A percentile compares a stretch with the other conserved stretches of the same genome.
These are phyloP conservation scores for Mesorhabditis spiculigera DNA, from an alignment of 2,888 invertebrate species.

Conservation along the genomic window DNA sequence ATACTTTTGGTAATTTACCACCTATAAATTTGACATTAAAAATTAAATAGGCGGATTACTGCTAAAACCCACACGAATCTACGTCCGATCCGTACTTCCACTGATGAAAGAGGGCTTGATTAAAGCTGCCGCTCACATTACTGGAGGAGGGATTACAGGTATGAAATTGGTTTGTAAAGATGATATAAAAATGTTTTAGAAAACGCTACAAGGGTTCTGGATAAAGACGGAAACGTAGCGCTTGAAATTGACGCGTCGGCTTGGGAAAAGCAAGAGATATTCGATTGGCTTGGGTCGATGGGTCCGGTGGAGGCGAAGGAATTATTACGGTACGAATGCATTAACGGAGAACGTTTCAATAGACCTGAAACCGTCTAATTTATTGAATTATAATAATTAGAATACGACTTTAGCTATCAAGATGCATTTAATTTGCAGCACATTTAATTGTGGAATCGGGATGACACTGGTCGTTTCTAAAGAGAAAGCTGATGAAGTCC, in stretches of 20 bases:
- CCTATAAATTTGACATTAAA: too few relatives aligned
- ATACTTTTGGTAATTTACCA: conserved; percentile 20
- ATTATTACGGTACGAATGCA: conserved; percentile 68
- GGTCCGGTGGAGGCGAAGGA: conserved; percentile 73
- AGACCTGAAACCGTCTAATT: too few relatives aligned
- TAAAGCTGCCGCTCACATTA: conserved; percentile 74
- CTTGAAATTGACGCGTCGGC: conserved; percentile 55
- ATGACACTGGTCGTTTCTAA: conserved; percentile 75
- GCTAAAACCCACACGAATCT: conserved; percentile 80
- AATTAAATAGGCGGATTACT: conserved; percentile 72
- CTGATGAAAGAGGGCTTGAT: conserved; percentile 71
- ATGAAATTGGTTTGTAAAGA: conserved; percentile 3
- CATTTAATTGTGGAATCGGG: conserved; percentile 94
- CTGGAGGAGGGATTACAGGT: conserved; percentile 74
- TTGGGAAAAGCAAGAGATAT: conserved; percentile 64
- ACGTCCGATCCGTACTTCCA: conserved; percentile 74
- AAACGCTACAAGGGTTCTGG: conserved; percentile 79
- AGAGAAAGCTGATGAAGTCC: conserved; percentile 65
- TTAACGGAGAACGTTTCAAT: background rate
- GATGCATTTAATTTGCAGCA: conserved; percentile 62
- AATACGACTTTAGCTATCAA: too few relatives aligned
- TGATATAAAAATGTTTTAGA: conserved; percentile 67
- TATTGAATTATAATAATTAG: too few relatives aligned
- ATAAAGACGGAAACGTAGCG: conserved; percentile 16
- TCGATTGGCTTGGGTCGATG: conserved; percentile 80